Evolutionary conservation across 2,888 invertebrate species (phyloP).

Genomic region (Scaeva pyrastri): DNA sequence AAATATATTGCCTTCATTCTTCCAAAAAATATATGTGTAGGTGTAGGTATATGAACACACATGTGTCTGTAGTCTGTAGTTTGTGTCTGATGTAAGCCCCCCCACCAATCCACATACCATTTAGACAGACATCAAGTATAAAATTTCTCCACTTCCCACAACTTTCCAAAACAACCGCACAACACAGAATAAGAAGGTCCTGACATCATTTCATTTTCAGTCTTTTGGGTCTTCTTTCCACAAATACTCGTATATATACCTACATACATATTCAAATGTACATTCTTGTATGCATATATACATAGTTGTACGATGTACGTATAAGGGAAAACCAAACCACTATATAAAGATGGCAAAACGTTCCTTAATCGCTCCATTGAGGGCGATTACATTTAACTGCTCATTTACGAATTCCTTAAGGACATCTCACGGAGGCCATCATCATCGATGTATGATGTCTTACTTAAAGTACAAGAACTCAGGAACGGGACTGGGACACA

Average conservation of each 20-base stretch:
- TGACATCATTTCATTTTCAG: conserved; percentile 42
- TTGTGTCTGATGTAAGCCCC: too few species aligned
- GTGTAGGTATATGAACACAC: too few species aligned
- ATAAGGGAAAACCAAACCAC: too few species aligned
- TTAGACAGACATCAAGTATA: conserved; percentile 24
- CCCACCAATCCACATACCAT: too few species aligned
- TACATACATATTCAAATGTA: too few species aligned
- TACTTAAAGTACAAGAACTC: conserved; percentile 67
- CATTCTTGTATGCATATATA: neutral
- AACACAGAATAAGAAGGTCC: conserved; percentile 5
- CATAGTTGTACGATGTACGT: conserved; percentile 30
- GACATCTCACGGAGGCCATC: conserved; percentile 72
- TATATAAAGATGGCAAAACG: conserved; percentile 23
- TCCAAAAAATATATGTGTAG: conserved; percentile 27
- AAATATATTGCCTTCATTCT: conserved; percentile 63
- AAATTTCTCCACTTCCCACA: neutral
- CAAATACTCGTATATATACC: too few species aligned
- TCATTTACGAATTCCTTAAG: conserved; percentile 76
- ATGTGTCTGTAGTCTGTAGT: too few species aligned
- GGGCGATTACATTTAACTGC: conserved; percentile 75
- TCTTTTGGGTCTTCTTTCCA: conserved; percentile 24
- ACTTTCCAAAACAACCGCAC: conserved; percentile 15
- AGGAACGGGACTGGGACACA: too few species aligned
- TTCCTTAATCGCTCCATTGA: conserved; percentile 75
- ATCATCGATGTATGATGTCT: conserved; percentile 73